Evolutionary conservation across 30 jellyfish, hydroid and myxozoan species (phyloP).

Genomic region (Morbakka virulenta): DNA sequence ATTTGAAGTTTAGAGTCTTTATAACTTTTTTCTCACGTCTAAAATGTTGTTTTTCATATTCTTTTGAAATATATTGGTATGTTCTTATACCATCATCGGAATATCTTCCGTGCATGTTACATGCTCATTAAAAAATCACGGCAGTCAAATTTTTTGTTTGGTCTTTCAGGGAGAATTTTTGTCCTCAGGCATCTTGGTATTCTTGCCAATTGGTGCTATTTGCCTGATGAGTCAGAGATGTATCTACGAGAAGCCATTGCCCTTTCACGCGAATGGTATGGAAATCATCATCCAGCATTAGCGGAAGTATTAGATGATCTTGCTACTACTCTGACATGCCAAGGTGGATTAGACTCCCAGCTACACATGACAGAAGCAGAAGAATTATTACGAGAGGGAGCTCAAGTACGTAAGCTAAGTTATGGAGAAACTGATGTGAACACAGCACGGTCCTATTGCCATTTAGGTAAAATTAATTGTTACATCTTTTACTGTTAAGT

Average conservation of each 20-base stretch:
- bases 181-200: background rate
- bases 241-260: background rate
- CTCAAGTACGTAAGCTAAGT: background rate
- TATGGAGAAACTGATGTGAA: background rate
- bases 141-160: too few relatives aligned
- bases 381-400: background rate
- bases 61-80: too few relatives aligned
- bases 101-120: too few relatives aligned
- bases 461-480: background rate
- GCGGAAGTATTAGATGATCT: background rate
- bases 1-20: too few relatives aligned
- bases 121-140: too few relatives aligned
- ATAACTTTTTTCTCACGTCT: too few relatives aligned
- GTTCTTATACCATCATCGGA: too few relatives aligned
- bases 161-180: too few relatives aligned
- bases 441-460: background rate
- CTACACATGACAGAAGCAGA: background rate
- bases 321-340: background rate
- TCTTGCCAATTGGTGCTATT: background rate
- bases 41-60: too few relatives aligned
- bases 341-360: background rate
- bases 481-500: too few relatives aligned
- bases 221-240: background rate
- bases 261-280: background rate
- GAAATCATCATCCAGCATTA: background rate